phyloP scores from a whole-genome alignment of 2,797 vertebrate species.

The Eulemur mongoz region DNA sequence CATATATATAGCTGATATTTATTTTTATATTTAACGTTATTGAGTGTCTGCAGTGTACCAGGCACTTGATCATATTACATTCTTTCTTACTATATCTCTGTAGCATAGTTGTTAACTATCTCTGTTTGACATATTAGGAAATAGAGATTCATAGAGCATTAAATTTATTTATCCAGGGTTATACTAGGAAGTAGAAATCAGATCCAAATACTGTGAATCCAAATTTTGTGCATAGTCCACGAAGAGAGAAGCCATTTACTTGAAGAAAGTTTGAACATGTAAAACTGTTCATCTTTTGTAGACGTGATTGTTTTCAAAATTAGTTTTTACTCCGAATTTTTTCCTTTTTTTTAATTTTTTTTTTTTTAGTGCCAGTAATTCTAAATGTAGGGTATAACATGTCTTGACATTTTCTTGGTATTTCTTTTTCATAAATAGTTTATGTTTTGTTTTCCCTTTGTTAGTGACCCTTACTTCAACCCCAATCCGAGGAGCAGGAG shows the following conservation, averaged over 20 bases:
- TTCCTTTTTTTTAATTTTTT: not conserved
- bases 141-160: not conserved
- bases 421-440: constrained; percentile 55
- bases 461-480: constrained; percentile 83
- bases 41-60: not conserved
- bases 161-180: not conserved
- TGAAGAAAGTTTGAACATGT: not conserved
- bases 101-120: not conserved
- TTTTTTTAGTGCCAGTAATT: not conserved
- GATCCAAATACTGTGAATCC: not conserved
- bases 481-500: constrained; percentile 93
- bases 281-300: not conserved
- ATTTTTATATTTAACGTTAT: not conserved
- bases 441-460: constrained; percentile 15
- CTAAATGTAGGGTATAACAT: not conserved
- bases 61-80: not conserved
- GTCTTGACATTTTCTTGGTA: not conserved
- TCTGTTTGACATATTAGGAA: not conserved
- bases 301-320: not conserved
- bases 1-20: not conserved
- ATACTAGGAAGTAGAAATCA: not conserved
- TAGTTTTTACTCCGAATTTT: not conserved
- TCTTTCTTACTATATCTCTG: not conserved
- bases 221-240: not conserved
- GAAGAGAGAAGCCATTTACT: not conserved